Percentiles rank a stretch among this genome's conserved stretches.
Evolutionary conservation across 2,113 vertebrate genomes (phyloP).

Genomic region (Dascyllus trimaculatus): DNA sequence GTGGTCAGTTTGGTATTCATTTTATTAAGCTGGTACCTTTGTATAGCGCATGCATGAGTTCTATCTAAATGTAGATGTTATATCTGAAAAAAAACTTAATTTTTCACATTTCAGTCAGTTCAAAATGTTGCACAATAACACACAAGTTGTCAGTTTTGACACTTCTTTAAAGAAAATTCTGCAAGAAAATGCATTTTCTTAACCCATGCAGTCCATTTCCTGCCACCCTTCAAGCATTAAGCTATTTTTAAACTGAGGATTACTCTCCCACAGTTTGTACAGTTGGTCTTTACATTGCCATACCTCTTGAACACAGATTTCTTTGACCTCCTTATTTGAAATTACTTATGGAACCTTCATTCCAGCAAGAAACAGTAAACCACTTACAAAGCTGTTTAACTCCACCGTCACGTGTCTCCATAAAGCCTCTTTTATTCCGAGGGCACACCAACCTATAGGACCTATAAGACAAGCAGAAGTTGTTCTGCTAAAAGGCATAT

Average conservation of each 20-base stretch:
- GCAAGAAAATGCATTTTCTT: too few species aligned
- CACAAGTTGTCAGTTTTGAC: too few species aligned
- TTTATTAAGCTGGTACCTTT: background rate
- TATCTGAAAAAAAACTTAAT: too few species aligned
- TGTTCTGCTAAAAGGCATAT: background rate
- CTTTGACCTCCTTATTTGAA: background rate
- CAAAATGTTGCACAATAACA: too few species aligned
- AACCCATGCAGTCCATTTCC: too few species aligned
- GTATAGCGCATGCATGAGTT: too few species aligned
- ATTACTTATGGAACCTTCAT: background rate
- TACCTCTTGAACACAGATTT: background rate
- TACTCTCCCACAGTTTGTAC: too few species aligned
- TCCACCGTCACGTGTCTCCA: constrained; percentile 45
- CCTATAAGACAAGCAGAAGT: background rate
- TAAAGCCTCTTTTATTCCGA: constrained; percentile 64
- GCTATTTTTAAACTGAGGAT: background rate
- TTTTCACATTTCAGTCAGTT: too few species aligned
- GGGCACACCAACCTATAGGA: constrained; percentile 6
- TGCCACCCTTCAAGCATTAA: too few species aligned
- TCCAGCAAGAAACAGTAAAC: constrained; percentile 65
- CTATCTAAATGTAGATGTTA: too few species aligned
- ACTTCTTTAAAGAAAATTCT: too few species aligned
- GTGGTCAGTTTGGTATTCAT: background rate
- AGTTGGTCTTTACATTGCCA: too few species aligned
- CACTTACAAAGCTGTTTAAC: constrained; percentile 69